Base-by-base conservation (phyloP, 2,113 vertebrate genomes). In the Megaleporinus macrocephalus region DNA sequence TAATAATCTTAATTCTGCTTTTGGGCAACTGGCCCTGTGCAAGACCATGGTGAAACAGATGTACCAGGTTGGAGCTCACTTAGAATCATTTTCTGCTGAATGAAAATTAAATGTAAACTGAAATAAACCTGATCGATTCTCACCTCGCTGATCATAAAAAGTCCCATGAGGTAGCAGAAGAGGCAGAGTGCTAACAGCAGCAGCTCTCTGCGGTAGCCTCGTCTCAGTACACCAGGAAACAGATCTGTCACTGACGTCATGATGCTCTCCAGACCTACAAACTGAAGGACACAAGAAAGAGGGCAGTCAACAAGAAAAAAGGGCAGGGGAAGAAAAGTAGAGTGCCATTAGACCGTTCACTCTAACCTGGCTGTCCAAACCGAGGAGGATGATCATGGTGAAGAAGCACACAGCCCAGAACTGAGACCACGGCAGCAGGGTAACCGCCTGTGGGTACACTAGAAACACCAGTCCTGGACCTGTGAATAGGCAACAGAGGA, bases 381-480 rank as follows among this genome's bases (percentile, higher is more conserved):
- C 96, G 87, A 98, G 92, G 73, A 98, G 91, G 85, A 98, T 93
- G 36, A 98, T 93, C 96, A 97, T 98, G 88, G 93, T 74, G 90
- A 98, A 97, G 93, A 98, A 98, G 87, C 91, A 97, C 85, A 94
- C 94, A 0, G 96, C 95, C 96, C 96, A 98, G 78, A 96, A 89
- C 0, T 96, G 96, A 68, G 96, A 95, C 86, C 95, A 96, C 2
- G 97, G 97, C 84, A 98, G 88, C 92, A 98, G 95, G 82, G 95
- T 95, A 79, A 98, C 95, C 13, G 96, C 97, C 86, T 96, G 94
- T 26, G 96, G 97, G 83, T 97, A 98, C 57, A 96, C 96, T 41
- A 98, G 96, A 88, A 98, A 98, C 33, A 96, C 96, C 89, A 98
- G 89, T 62, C 97, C 97, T 33, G 96, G 97, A 24, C 97, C 97